Conservation (phyloP, 2,113 vertebrate species). For the Sylvietta virens region DNA sequence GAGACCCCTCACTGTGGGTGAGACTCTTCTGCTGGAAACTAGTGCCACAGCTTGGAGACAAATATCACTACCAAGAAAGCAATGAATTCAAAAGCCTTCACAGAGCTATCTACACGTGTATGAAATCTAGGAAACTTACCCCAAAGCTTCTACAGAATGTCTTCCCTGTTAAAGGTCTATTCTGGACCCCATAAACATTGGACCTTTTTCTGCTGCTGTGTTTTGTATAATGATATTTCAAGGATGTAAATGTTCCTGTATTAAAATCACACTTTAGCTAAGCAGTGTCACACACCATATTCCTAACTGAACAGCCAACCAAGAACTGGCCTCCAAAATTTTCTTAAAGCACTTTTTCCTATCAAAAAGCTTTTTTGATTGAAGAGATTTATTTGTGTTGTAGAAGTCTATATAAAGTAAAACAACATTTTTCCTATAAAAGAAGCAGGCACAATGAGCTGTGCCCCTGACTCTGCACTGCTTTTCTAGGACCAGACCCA, state of each 20-base stretch:
- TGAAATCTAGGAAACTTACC: neutral
- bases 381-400: neutral
- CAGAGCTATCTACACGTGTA: neutral
- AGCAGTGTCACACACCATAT: neutral
- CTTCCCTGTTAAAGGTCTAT: neutral
- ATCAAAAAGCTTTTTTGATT: neutral
- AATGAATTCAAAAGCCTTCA: neutral
- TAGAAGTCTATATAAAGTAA: neutral
- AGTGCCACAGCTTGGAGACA: neutral
- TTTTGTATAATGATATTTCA: neutral
- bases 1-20: accelerated
- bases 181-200: neutral
- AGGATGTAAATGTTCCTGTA: neutral
- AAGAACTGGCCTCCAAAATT: neutral
- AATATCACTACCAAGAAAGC: neutral
- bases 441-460: neutral
- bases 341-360: neutral
- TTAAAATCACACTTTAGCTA: neutral
- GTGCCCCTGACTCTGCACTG: neutral
- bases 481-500: neutral
- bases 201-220: neutral
- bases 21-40: neutral
- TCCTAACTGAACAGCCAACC: neutral
- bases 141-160: neutral
- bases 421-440: neutral